Evolutionary conservation across 2,113 vertebrate species (phyloP).

Genomic region (Potamarius usumacintae): DNA sequence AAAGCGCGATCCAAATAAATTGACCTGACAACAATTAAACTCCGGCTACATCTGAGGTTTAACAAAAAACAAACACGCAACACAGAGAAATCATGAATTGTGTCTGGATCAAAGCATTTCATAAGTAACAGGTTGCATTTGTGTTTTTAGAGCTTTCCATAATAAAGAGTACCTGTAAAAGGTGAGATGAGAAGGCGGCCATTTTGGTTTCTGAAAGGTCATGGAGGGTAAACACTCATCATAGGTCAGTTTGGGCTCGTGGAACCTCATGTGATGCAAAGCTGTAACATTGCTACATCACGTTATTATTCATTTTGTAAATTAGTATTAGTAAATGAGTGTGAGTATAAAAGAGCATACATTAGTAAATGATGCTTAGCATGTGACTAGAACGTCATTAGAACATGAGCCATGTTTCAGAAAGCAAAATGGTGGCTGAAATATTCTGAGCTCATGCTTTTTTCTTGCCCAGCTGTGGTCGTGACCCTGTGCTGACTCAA

Average conservation of each 20-base stretch:
- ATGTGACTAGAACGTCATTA: not conserved
- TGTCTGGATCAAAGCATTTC: not conserved
- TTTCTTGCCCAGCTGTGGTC: constrained; percentile 34
- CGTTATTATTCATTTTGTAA: not conserved
- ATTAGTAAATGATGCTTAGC: too few relatives aligned
- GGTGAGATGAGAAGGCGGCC: not conserved
- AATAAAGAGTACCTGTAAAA: not conserved
- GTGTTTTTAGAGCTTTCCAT: not conserved
- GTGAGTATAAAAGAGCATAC: too few relatives aligned
- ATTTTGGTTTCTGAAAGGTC: not conserved
- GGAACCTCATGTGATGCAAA: not conserved
- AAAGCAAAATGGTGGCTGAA: not conserved
- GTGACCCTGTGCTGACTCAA: constrained; percentile 35
- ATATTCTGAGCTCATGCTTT: constrained; percentile 39
- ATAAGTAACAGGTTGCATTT: not conserved
- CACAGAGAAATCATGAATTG: not conserved
- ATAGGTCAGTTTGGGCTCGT: not conserved
- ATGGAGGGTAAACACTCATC: not conserved
- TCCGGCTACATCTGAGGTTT: constrained; percentile 11
- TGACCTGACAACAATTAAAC: not conserved
- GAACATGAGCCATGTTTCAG: not conserved
- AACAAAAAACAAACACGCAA: constrained; percentile 3
- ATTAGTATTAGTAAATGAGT: not conserved
- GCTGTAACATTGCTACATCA: not conserved
- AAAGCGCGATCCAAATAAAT: too few relatives aligned